A percentile compares a stretch with the other conserved stretches of the same genome.
Evolutionary conservation across 2,113 vertebrate genomes (phyloP).

Genomic region (Laticauda colubrina): DNA sequence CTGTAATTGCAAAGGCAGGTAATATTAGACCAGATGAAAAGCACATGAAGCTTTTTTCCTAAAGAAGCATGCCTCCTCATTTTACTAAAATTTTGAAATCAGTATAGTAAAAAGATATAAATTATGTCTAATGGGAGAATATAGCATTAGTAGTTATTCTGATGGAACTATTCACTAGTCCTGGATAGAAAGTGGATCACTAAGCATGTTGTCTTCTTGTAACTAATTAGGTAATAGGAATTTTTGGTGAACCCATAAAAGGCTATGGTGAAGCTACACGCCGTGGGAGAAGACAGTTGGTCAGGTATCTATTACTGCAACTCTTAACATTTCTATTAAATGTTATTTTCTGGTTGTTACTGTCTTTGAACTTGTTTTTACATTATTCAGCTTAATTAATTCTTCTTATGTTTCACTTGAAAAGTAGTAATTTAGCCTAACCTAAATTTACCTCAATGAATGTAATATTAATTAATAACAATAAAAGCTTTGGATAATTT

Average conservation of each 20-base stretch:
- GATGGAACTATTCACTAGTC: neutral
- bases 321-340: neutral
- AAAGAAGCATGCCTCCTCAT: neutral
- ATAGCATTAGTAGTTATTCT: neutral
- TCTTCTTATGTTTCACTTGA: neutral
- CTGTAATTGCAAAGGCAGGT: neutral
- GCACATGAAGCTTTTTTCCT: neutral
- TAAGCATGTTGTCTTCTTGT: conserved; percentile 32
- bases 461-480: neutral
- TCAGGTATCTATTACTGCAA: conserved; percentile 76
- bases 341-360: neutral
- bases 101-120: neutral
- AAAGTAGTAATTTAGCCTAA: neutral
- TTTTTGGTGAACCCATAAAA: conserved; percentile 89
- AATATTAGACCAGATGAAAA: neutral
- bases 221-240: conserved; percentile 78
- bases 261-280: conserved; percentile 87
- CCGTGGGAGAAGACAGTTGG: conserved; percentile 87
- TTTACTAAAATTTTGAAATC: neutral
- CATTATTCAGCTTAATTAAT: neutral
- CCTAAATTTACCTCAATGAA: neutral
- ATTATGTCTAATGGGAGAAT: neutral
- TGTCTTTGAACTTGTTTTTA: neutral
- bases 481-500: neutral
- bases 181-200: neutral